phyloP scores from a whole-genome alignment of 2,797 vertebrate species.

The Prionace glauca region DNA sequence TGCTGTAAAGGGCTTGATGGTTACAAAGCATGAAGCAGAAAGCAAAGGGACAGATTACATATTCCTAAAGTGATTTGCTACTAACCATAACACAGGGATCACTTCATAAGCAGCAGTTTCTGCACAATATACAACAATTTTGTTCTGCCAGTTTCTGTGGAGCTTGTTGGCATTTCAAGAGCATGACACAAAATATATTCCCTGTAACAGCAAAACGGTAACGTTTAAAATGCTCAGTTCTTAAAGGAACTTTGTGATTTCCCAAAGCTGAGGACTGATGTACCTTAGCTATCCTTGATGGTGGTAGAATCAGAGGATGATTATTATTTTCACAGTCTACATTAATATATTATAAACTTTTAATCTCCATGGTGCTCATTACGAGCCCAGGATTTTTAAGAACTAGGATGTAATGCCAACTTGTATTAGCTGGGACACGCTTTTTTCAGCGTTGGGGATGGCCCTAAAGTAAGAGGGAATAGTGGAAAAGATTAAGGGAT shows the following conservation, averaged over 20 bases:
- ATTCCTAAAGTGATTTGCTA: neutral
- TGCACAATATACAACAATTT: neutral
- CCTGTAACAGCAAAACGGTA: neutral
- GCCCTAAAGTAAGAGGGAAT: neutral
- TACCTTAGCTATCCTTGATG: neutral
- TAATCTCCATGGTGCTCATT: neutral
- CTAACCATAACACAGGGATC: neutral
- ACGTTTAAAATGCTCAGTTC: neutral
- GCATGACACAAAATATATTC: neutral
- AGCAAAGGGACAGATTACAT: neutral
- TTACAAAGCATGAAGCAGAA: slow-evolving; percentile 15
- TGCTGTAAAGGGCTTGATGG: neutral
- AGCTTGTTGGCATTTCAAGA: neutral
- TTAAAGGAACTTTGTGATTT: neutral
- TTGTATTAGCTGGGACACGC: neutral
- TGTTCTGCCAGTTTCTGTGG: neutral
- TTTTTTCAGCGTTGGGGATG: neutral
- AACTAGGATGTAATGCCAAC: neutral
- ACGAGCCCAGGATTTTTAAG: neutral
- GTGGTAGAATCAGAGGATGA: neutral
- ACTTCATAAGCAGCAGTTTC: neutral
- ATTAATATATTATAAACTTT: neutral
- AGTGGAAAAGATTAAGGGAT: neutral
- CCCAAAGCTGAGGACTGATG: neutral
- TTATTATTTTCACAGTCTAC: neutral